Evolutionary conservation across 2,888 invertebrate species (phyloP).

Genomic region (Harpalus rubripes): DNA sequence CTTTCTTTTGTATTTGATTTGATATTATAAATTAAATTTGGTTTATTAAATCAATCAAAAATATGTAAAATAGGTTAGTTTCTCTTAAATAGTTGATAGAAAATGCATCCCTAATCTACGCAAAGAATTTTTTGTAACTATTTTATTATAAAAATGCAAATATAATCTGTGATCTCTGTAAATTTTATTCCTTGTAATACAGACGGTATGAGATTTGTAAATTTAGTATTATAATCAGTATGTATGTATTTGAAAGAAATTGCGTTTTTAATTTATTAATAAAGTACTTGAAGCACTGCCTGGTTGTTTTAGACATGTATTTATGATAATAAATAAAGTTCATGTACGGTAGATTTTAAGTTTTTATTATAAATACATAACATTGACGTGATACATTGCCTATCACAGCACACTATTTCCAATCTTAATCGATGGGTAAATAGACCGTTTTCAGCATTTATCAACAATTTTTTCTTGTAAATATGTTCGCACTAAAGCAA

Average conservation of each 20-base stretch:
- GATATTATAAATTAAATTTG: no score
- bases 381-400: conserved; percentile 67
- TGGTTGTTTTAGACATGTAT: conserved; percentile 14
- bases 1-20: no score
- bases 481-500: not conserved
- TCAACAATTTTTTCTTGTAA: not conserved
- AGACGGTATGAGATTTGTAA: conserved; percentile 14
- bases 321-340: conserved; percentile 9
- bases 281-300: conserved; percentile 39
- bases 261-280: conserved; percentile 46
- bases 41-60: no score
- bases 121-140: not conserved
- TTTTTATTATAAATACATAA: conserved; percentile 67
- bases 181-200: conserved; percentile 10
- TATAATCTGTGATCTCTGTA: conserved; percentile 51
- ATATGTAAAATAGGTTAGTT: no score
- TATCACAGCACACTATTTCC: conserved; percentile 67
- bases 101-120: no score
- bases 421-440: conserved; percentile 54
- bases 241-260: conserved; percentile 8
- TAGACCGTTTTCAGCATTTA: conserved; percentile 46
- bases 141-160: conserved; percentile 31
- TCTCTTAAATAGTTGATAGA: no score
- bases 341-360: conserved; percentile 59
- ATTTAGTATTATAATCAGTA: conserved; percentile 22